A percentile compares a stretch with the other conserved stretches of the same genome.
Conservation (phyloP, 2,113 vertebrate genomes). For the Xyrauchen texanus region DNA sequence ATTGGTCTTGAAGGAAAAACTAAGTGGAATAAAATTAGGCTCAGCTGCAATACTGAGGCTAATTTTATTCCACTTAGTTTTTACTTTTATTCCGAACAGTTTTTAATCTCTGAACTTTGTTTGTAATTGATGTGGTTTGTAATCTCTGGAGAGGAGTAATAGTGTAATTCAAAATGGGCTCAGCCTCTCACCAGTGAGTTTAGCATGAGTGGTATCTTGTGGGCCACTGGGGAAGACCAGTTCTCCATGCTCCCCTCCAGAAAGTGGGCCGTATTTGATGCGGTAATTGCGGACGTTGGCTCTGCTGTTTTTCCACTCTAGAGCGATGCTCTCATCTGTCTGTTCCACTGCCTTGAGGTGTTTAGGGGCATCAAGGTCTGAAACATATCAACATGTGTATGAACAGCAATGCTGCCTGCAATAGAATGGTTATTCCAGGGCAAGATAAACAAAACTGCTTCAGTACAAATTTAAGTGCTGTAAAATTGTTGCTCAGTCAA, state of each 20-base stretch:
- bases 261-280: slow-evolving; percentile 92
- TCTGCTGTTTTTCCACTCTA: slow-evolving; percentile 91
- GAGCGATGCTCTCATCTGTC: slow-evolving; percentile 89
- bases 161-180: background rate
- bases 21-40: too few relatives aligned
- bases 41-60: too few relatives aligned
- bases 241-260: slow-evolving; percentile 90
- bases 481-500: background rate
- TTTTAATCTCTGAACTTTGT: background rate
- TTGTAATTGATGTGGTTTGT: slow-evolving; percentile 9
- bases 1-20: too few relatives aligned
- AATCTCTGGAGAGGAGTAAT: slow-evolving; percentile 7
- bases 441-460: slow-evolving; percentile 2
- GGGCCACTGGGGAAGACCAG: slow-evolving; percentile 80
- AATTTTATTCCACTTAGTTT: background rate
- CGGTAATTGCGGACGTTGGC: slow-evolving; percentile 83
- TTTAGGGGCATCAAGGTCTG: slow-evolving; percentile 90
- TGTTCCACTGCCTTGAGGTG: slow-evolving; percentile 83
- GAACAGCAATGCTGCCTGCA: background rate
- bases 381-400: slow-evolving; percentile 22
- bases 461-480: slow-evolving; percentile 5
- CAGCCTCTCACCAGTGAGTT: slow-evolving; percentile 76
- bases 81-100: background rate
- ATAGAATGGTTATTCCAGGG: background rate
- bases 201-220: slow-evolving; percentile 82